Base-by-base conservation (phyloP, 2,113 vertebrate species). In the Channa argus region DNA sequence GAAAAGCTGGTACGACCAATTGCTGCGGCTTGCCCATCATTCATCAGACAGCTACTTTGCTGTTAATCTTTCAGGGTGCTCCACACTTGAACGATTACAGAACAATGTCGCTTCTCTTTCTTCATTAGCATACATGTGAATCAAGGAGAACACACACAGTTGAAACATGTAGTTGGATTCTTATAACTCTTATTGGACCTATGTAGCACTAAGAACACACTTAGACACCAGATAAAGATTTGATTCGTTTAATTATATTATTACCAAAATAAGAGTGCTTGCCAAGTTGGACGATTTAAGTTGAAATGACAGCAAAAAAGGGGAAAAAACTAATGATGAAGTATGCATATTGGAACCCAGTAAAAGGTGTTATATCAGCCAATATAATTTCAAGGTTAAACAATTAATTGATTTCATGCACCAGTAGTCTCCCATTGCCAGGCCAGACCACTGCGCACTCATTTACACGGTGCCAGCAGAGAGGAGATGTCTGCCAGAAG, bases 1-100 rank as follows among this genome's bases (percentile, higher is more conserved):
- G 74, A 84, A 77, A 83, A 67, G 63, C 71, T 64, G 47, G 56
- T 52, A 0, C 33, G 12, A 82, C 56, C 67, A 77, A 81, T 83
- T 76, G 72, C 72, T 7, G 79, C 66, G 9, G 69, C 62, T 50
- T 8, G 15, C 61, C 53, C 64, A n/a, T 74, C 77, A 47, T 77
- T 86, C 79, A 86, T 70, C 80, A 53, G 24, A 44, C 38, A 2
- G 39, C 37, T 61, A 73, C 71, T 75, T 53, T 65, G 71, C 64
- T 70, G 11, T 41, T 63, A 41, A 67, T 81, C 66, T 70, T 33
- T 79, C 70, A 72, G 64, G 72, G 38, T 66, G 75, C 14, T 56
- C 34, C 58, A 46, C 76, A 62, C 66, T 44, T 38, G 7, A 62
- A 58, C 63, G 56, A 37, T 66, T 63, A 71, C 4, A 47, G 47